These are phyloP conservation scores for Gobio occitaniae DNA, from an alignment of 2,797 vertebrate genomes.

Conservation along the genomic window DNA sequence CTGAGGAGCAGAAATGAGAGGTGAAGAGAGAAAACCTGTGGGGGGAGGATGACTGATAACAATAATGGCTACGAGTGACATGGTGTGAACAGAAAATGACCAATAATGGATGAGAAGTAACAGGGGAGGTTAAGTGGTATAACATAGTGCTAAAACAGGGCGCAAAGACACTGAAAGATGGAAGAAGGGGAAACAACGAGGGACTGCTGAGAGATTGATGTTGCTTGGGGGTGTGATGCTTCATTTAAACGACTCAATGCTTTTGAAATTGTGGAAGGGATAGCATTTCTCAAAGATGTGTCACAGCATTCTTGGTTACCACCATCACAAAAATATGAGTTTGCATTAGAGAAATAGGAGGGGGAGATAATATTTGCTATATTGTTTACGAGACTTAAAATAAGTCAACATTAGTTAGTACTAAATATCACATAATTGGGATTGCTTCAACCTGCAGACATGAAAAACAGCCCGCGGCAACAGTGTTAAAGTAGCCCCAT, in stretches of 20 bases:
- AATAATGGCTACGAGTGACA: slow-evolving; percentile 33
- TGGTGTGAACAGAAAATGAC: slow-evolving; percentile 27
- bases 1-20: background rate
- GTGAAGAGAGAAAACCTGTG: slow-evolving; percentile 1
- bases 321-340: background rate
- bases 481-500: too few relatives aligned
- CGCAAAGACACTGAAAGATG: slow-evolving; percentile 1
- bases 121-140: slow-evolving; percentile 16
- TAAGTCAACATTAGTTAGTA: background rate
- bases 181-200: background rate
- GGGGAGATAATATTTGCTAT: background rate
- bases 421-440: too few relatives aligned
- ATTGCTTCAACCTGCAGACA: too few relatives aligned
- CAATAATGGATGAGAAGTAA: slow-evolving; percentile 39
- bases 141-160: slow-evolving; percentile 19
- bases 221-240: background rate
- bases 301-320: background rate
- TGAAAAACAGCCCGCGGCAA: too few relatives aligned
- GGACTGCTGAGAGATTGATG: background rate
- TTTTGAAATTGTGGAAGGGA: background rate
- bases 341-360: background rate
- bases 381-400: background rate
- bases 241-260: background rate
- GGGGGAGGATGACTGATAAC: slow-evolving; percentile 27
- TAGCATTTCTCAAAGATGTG: background rate